Conservation (phyloP, 2,888 invertebrate species). For the Autographa gamma region DNA sequence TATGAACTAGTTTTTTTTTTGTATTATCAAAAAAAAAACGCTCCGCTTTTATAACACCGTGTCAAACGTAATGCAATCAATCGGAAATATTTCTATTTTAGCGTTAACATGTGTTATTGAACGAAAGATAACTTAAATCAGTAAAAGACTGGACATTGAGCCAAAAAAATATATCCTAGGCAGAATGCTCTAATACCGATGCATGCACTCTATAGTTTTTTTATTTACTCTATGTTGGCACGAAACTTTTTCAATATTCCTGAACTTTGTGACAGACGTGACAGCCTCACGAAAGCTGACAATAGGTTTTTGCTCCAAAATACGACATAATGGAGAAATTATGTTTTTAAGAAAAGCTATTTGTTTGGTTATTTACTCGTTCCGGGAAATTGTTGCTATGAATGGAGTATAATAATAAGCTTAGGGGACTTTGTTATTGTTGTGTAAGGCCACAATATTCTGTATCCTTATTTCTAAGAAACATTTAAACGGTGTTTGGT, state of each 20-base stretch:
- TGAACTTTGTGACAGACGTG: conserved; percentile 47
- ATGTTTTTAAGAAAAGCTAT: neutral
- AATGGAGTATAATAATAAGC: neutral
- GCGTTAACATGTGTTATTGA: no score
- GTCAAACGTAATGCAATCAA: no score
- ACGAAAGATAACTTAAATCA: no score
- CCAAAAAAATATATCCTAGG: no score
- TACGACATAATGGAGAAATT: conserved; percentile 15
- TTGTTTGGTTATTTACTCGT: neutral
- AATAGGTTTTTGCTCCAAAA: conserved; percentile 32
- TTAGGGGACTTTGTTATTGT: neutral
- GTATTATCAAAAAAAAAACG: no score
- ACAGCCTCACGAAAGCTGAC: conserved; percentile 45
- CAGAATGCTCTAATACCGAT: no score
- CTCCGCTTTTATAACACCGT: no score
- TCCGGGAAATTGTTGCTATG: neutral
- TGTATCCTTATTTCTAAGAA: neutral
- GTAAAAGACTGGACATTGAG: no score
- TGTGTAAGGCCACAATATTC: neutral
- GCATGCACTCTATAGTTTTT: no score
- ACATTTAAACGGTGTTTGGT: neutral
- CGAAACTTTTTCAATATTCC: conserved; percentile 59
- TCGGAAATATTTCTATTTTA: no score
- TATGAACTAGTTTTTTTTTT: no score
- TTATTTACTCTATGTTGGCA: conserved; percentile 8